These are phyloP conservation scores for Lycocerus yunnanus DNA, from an alignment of 2,888 invertebrate species.

Conservation along the genomic window DNA sequence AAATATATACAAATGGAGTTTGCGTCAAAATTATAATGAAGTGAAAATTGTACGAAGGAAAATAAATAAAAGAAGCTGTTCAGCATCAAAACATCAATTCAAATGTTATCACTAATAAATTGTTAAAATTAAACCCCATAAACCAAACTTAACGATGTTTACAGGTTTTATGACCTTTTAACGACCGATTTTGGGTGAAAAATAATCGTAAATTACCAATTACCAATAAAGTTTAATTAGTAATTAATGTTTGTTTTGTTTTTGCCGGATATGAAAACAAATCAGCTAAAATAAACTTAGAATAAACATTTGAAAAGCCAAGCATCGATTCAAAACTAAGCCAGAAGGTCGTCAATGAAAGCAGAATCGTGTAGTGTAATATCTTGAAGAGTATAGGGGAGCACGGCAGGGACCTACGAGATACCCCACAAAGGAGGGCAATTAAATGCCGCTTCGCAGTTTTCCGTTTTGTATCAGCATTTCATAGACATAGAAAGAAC, in stretches of 20 bases:
- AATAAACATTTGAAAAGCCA: neutral
- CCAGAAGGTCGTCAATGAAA: neutral
- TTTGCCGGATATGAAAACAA: neutral
- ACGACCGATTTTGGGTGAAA: neutral
- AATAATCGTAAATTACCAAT: neutral
- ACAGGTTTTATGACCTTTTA: neutral
- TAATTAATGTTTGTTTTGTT: neutral
- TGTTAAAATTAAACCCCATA: neutral
- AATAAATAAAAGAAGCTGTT: neutral
- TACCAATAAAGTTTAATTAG: neutral
- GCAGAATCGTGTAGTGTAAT: neutral
- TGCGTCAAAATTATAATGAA: neutral
- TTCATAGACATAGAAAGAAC: neutral
- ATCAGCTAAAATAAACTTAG: neutral
- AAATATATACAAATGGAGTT: neutral
- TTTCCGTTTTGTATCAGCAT: neutral
- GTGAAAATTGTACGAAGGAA: neutral
- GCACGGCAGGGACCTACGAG: too few relatives aligned
- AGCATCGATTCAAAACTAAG: neutral
- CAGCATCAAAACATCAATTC: neutral
- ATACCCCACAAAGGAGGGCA: neutral
- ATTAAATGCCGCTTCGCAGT: neutral
- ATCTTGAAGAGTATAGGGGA: neutral
- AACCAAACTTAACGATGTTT: neutral
- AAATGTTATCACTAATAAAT: neutral